Evolutionary conservation across 1,140 invertebrate genomes (phyloP).

Genomic region (Dinothrombium tinctorium): DNA sequence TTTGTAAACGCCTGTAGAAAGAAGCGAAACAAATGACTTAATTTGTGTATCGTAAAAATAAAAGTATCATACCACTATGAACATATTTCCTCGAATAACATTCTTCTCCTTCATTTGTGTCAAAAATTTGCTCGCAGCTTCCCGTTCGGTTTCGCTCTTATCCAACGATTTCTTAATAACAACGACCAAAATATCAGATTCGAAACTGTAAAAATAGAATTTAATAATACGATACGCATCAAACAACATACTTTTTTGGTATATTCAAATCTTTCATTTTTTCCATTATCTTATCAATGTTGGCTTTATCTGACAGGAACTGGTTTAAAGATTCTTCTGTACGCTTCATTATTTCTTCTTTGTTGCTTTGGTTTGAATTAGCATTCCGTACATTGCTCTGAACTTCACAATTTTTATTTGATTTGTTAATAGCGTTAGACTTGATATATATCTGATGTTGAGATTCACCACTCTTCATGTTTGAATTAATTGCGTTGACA

Average conservation of each 20-base stretch:
- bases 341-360: constrained; percentile 16
- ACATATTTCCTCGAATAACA: constrained; percentile 3
- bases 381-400: not conserved
- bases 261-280: constrained; percentile 47
- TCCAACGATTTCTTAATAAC: constrained; percentile 37
- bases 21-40: not conserved
- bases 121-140: constrained; percentile 17
- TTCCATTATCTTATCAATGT: not conserved
- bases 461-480: too few relatives aligned
- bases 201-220: constrained; percentile 6
- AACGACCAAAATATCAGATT: constrained; percentile 32
- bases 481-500: constrained; percentile 13
- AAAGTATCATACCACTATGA: constrained; percentile 1
- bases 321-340: constrained; percentile 31
- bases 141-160: constrained; percentile 38
- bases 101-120: constrained; percentile 5
- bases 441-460: too few relatives aligned
- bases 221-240: constrained; percentile 14
- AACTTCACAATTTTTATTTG: constrained; percentile 4
- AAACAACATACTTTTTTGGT: constrained; percentile 31
- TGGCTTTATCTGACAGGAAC: not conserved
- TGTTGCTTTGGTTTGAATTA: constrained; percentile 1
- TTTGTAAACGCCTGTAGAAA: constrained; percentile 20
- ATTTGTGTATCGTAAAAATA: not conserved
- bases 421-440: not conserved